These are phyloP conservation scores for Calliopum simillimum DNA, from an alignment of 2,888 invertebrate species.

Conservation along the genomic window DNA sequence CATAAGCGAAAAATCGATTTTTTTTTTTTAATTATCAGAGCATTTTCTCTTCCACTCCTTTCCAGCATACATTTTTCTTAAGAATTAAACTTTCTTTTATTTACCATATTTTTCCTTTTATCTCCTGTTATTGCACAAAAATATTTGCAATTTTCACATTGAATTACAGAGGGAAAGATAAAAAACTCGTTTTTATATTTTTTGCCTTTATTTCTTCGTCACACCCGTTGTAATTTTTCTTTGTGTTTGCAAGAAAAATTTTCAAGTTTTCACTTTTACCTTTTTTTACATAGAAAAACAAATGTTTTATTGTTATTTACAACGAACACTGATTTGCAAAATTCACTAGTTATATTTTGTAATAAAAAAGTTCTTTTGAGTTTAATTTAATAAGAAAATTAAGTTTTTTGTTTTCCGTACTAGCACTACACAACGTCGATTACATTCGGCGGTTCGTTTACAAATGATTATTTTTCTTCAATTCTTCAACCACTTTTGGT, in stretches of 20 bases:
- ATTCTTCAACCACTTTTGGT: too few species aligned
- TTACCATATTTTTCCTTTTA: constrained; percentile 26
- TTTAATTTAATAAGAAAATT: background rate
- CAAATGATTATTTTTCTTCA: constrained; percentile 14
- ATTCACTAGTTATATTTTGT: background rate
- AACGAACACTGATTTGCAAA: background rate
- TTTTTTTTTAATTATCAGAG: background rate
- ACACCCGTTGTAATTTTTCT: constrained; percentile 18
- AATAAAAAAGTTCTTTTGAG: background rate
- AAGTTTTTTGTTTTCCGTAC: background rate
- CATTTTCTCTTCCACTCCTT: background rate
- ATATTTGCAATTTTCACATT: constrained; percentile 17
- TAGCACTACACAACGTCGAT: background rate
- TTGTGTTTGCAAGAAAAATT: constrained; percentile 22
- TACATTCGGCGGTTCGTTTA: constrained; percentile 16
- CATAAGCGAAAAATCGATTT: background rate
- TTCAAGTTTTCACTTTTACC: constrained; percentile 30
- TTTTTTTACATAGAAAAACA: constrained; percentile 5
- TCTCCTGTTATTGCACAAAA: constrained; percentile 7
- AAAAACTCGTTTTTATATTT: constrained; percentile 26
- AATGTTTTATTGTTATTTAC: constrained; percentile 6
- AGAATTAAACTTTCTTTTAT: constrained; percentile 24
- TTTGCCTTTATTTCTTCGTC: constrained; percentile 8
- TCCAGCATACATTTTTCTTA: constrained; percentile 6
- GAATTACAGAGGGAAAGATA: constrained; percentile 1